A percentile compares a stretch with the other conserved stretches of the same genome.
Conservation (phyloP, 2,888 invertebrate species). For the Macropis europaea region DNA sequence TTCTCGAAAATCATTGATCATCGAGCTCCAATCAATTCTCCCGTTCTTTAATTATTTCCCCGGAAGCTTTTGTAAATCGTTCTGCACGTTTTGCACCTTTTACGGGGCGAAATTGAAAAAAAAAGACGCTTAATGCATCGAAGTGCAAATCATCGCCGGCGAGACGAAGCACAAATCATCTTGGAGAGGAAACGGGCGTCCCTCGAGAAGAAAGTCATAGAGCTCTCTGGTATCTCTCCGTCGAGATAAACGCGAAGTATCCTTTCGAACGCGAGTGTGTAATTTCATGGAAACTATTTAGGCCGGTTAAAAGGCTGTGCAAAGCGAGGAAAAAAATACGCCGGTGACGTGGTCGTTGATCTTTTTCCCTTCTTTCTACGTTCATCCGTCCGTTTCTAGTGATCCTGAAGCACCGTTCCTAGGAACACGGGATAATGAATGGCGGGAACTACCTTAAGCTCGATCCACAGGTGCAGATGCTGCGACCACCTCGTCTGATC, state of each 20-base stretch:
- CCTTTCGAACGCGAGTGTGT: slow-evolving; percentile 27
- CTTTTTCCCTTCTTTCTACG: slow-evolving; percentile 10
- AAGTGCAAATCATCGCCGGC: slow-evolving; percentile 22
- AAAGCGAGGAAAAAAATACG: slow-evolving; percentile 1
- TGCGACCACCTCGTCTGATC: no score
- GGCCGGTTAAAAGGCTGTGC: slow-evolving; percentile 25
- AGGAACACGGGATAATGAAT: slow-evolving; percentile 59
- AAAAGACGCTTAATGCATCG: slow-evolving; percentile 40
- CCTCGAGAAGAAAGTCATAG: no score
- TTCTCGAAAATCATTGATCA: no score
- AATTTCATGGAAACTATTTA: slow-evolving; percentile 44
- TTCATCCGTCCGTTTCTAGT: slow-evolving; percentile 24
- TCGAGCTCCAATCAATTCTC: no score
- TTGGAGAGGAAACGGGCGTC: slow-evolving; percentile 23
- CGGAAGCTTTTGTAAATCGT: no score
- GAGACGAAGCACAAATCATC: slow-evolving; percentile 2
- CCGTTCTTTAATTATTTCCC: no score
- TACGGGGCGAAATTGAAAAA: no score
- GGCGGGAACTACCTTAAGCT: slow-evolving; percentile 48
- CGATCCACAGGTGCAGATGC: slow-evolving; percentile 56
- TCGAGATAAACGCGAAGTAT: slow-evolving; percentile 23
- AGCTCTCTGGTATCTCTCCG: slow-evolving; percentile 4
- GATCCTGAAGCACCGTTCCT: slow-evolving; percentile 51
- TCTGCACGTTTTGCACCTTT: no score
- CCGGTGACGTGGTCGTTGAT: slow-evolving; percentile 27